Conservation (phyloP, 2,113 vertebrate species). For the Myodes glareolus region DNA sequence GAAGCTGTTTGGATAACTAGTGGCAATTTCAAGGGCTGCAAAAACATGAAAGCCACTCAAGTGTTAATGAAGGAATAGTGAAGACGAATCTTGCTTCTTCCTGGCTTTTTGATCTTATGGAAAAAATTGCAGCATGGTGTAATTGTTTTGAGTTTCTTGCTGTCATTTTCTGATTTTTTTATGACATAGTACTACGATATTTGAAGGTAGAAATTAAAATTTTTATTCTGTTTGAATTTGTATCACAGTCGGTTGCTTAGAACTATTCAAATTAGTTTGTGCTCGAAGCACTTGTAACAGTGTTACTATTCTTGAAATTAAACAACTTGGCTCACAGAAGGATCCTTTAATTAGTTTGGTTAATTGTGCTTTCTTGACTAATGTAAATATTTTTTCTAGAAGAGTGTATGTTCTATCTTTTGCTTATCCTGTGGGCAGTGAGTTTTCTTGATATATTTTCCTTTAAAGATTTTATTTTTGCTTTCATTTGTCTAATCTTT, state of each 20-base stretch:
- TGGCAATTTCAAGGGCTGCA: slow-evolving; percentile 39
- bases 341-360: slow-evolving; percentile 77
- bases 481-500: slow-evolving; percentile 32
- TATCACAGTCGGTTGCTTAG: slow-evolving; percentile 69
- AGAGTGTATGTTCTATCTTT: slow-evolving; percentile 48
- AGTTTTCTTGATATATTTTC: slow-evolving; percentile 51
- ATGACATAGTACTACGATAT: slow-evolving; percentile 62
- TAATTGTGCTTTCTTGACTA: slow-evolving; percentile 71
- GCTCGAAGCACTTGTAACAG: slow-evolving; percentile 75
- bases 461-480: slow-evolving; percentile 34
- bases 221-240: slow-evolving; percentile 78
- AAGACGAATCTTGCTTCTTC: slow-evolving; percentile 63
- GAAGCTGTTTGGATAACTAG: background rate
- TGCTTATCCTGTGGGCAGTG: slow-evolving; percentile 26
- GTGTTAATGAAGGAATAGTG: slow-evolving; percentile 52
- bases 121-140: slow-evolving; percentile 76
- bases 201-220: slow-evolving; percentile 81
- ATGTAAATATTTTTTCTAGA: slow-evolving; percentile 59
- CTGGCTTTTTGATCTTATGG: slow-evolving; percentile 64
- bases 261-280: slow-evolving; percentile 60
- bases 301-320: slow-evolving; percentile 78
- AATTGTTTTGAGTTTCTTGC: slow-evolving; percentile 71
- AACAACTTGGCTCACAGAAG: slow-evolving; percentile 77
- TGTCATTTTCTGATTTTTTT: slow-evolving; percentile 65
- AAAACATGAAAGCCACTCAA: slow-evolving; percentile 55